Base-by-base conservation (phyloP, 2,888 invertebrate genomes). In the Pandemis heparana region DNA sequence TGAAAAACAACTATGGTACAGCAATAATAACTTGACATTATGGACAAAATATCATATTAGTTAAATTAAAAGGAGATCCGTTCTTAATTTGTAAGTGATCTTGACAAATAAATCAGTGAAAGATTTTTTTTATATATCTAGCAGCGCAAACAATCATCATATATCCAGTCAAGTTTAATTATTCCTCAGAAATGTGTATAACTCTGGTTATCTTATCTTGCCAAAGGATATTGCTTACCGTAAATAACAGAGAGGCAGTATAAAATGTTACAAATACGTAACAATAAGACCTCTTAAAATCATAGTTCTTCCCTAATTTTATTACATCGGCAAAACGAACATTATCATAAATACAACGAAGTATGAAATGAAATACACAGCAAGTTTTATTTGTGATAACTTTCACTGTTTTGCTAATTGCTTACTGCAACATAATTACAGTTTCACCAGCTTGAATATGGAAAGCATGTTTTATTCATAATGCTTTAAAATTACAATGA, bases 391-490 rank as follows among this genome's bases (percentile, higher is more conserved):
- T 18, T 60, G 23, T 53, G n/a, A 59, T 23, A 43, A 51, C 68
- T 69, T 69, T 73, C 67, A 68, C 67, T 68, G 10, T 43, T 43
- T 16, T 12, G 14, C 53, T 41, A 56, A 41, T 43, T 23, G 32
- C 16, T 41, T 5, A 18, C 53, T 43, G 23, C 38, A 32, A 8
- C 32, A 41, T 41, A 39, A 8, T 51, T 18, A 16, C 7, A 61
- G 16, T 59, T 65, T 60, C 67, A 61, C 14, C 43, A 14, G 46
- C 59, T 32, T 51, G 10, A 60, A 38, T 74, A 59, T 65, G 23
- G 23, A 48, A 18, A 38, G 41, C 9, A 70, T 74, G 66, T 71
- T 61, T 65, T 59, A 72, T 67, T 67, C 61, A 72, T 62, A 39
- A 53, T 12, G 12, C 9, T 5, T 18, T 38, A 14, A 38, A 39